Conservation (phyloP, 2,888 invertebrate species). For the Patella caerulea region DNA sequence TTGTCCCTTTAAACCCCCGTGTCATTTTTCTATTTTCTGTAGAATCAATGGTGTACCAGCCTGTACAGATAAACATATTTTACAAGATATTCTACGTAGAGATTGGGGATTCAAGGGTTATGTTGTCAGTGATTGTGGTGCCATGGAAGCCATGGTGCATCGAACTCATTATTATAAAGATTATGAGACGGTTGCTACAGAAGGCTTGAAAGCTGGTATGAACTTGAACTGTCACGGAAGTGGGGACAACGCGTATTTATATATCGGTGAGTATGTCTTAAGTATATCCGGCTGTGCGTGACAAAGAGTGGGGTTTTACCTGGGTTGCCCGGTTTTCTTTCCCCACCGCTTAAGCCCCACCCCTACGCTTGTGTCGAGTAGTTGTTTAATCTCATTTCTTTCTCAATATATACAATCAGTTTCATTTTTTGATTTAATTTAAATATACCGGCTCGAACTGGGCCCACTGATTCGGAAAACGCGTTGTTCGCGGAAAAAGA, state of each 20-base stretch:
- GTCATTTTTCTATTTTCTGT: no score
- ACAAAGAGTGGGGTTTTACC: no score
- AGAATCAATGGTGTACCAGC: background rate
- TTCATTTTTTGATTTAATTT: no score
- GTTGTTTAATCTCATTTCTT: no score
- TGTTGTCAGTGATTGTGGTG: background rate
- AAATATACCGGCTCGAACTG: no score
- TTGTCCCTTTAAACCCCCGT: no score
- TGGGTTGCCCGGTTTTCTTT: no score
- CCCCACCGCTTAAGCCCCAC: no score
- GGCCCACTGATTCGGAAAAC: no score
- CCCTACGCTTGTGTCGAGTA: no score
- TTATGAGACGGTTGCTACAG: background rate
- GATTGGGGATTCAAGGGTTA: background rate
- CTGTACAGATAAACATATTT: background rate
- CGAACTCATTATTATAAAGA: background rate
- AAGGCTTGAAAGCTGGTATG: background rate
- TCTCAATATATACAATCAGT: no score
- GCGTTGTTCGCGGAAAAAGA: no score
- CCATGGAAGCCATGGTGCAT: background rate
- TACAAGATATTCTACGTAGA: background rate
- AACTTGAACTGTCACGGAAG: background rate
- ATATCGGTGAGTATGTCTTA: background rate
- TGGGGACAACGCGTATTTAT: background rate
- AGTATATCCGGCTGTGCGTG: background rate